Evolutionary conservation across 2,113 vertebrate genomes (phyloP).

Genomic region (Ivindomyrus marchei): DNA sequence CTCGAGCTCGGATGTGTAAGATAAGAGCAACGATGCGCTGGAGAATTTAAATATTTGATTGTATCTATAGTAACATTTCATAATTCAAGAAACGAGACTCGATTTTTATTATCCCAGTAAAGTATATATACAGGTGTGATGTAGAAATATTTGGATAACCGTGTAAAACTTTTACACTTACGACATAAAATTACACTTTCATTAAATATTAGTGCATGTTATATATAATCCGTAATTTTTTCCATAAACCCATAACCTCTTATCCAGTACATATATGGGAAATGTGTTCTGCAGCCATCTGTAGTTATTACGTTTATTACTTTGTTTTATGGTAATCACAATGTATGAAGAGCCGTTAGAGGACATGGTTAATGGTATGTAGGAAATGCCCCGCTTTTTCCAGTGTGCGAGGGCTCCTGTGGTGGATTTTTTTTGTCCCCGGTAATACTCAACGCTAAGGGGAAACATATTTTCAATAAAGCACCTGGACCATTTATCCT

Average conservation of each 20-base stretch:
- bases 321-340: neutral
- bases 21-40: neutral
- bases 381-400: neutral
- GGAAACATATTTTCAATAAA: neutral
- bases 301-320: neutral
- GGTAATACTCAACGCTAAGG: neutral
- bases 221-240: neutral
- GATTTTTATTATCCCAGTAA: neutral
- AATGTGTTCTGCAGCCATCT: neutral
- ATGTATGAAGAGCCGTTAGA: neutral
- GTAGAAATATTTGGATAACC: neutral
- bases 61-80: neutral
- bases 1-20: neutral
- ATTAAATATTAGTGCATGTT: neutral
- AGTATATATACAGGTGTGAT: neutral
- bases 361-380: neutral
- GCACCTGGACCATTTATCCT: neutral
- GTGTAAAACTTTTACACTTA: neutral
- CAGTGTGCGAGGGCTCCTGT: neutral
- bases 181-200: neutral
- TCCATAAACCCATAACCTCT: neutral
- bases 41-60: neutral
- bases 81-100: neutral
- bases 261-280: neutral
- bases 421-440: neutral